A percentile compares a stretch with the other conserved stretches of the same genome.
Evolutionary conservation across 2,888 invertebrate genomes (phyloP).

Genomic region (Melanostoma mellinum): DNA sequence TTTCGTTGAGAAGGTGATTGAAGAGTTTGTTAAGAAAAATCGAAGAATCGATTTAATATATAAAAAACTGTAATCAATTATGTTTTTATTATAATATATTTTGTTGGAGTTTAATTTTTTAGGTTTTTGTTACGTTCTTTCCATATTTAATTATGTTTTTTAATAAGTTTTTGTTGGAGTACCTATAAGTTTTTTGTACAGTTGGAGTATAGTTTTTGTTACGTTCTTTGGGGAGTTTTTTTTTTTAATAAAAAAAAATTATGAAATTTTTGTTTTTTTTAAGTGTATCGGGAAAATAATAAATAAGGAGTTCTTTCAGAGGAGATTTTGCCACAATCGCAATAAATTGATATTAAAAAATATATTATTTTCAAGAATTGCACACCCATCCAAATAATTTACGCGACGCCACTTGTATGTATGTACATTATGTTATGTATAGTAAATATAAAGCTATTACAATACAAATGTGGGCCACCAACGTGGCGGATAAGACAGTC

Average conservation of each 20-base stretch:
- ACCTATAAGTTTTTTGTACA: too few relatives aligned
- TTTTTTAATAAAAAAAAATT: neutral
- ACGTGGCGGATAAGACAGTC: too few relatives aligned
- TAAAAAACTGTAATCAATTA: conserved; percentile 2
- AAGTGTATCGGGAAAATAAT: conserved; percentile 11
- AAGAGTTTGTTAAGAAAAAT: conserved; percentile 28
- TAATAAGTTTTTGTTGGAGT: too few relatives aligned
- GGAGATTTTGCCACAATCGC: neutral
- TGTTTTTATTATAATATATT: conserved; percentile 6
- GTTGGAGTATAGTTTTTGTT: too few relatives aligned
- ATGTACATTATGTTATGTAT: neutral
- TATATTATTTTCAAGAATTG: conserved; percentile 6
- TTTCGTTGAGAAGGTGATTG: conserved; percentile 19
- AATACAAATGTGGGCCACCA: too few relatives aligned
- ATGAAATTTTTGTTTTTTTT: conserved; percentile 3
- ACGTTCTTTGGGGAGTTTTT: neutral
- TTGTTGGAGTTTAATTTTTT: conserved; percentile 12
- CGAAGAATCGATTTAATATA: conserved; percentile 7
- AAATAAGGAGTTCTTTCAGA: conserved; percentile 5
- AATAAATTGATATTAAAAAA: conserved; percentile 16
- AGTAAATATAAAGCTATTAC: too few relatives aligned
- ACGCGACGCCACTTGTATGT: conserved; percentile 2
- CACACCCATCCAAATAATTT: conserved; percentile 20
- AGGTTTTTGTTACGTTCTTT: conserved; percentile 14
- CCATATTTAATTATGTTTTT: too few relatives aligned